Conservation (phyloP, 2,113 vertebrate genomes). For the Lonchura striata region DNA sequence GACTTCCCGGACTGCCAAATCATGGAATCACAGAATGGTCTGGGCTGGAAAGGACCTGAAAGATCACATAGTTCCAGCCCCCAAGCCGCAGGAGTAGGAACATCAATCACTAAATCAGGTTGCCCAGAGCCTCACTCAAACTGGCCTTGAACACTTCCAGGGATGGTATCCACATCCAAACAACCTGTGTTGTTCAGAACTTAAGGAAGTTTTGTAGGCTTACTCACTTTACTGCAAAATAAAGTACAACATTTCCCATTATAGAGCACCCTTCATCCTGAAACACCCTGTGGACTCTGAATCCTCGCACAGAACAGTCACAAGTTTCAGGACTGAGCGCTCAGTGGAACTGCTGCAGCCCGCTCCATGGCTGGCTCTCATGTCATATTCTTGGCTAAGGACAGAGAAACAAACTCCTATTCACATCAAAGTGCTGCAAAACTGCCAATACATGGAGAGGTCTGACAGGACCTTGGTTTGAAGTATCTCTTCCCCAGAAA, state of each 20-base stretch:
- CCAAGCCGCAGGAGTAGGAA: accelerated
- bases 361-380: not conserved
- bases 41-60: not conserved
- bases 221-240: not conserved
- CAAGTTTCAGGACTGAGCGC: not conserved
- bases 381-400: not conserved
- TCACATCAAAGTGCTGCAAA: not conserved
- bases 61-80: not conserved
- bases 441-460: not conserved
- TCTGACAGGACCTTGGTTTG: not conserved
- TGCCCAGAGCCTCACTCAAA: not conserved
- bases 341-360: not conserved
- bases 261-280: not conserved
- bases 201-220: not conserved
- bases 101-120: no score
- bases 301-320: not conserved
- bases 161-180: not conserved
- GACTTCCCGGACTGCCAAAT: not conserved
- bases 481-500: not conserved
- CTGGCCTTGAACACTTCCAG: not conserved
- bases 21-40: not conserved
- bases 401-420: not conserved
- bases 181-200: not conserved
- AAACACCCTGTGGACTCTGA: not conserved
- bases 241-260: not conserved